Percentiles rank a stretch among this genome's conserved stretches.
These are phyloP conservation scores for Apodemia duryi DNA, from an alignment of 2,888 invertebrate genomes.

Conservation along the genomic window DNA sequence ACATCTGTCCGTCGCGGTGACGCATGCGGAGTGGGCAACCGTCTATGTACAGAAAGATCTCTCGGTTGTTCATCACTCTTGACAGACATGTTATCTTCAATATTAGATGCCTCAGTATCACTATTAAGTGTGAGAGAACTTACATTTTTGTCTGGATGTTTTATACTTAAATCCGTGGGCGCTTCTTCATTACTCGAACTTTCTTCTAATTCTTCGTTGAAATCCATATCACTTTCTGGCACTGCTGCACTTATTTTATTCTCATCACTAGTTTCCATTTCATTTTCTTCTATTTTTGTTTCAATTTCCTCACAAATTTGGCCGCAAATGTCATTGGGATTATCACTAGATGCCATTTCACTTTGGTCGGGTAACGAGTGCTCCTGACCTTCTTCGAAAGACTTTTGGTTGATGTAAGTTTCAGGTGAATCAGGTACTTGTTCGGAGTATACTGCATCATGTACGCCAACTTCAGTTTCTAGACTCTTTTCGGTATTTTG, in stretches of 20 bases:
- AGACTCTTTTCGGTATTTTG: constrained; percentile 53
- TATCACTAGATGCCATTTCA: constrained; percentile 42
- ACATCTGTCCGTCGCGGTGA: constrained; percentile 69
- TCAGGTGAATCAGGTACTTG: constrained; percentile 55
- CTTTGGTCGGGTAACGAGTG: constrained; percentile 47
- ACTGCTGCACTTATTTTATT: constrained; percentile 27
- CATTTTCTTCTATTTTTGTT: constrained; percentile 25
- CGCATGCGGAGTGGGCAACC: constrained; percentile 60
- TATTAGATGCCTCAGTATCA: constrained; percentile 45
- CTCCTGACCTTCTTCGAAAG: constrained; percentile 41
- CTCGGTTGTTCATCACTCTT: constrained; percentile 79
- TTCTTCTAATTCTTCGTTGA: constrained; percentile 38
- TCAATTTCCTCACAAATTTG: constrained; percentile 28
- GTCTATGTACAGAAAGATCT: constrained; percentile 80
- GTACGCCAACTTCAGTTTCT: constrained; percentile 41
- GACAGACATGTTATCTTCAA: constrained; percentile 57
- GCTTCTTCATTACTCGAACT: constrained; percentile 53
- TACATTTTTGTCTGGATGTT: constrained; percentile 50
- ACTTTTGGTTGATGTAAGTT: constrained; percentile 40
- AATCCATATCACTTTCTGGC: constrained; percentile 25
- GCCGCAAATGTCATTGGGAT: constrained; percentile 32
- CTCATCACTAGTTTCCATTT: constrained; percentile 30
- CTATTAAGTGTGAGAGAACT: constrained; percentile 39
- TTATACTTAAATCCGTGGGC: constrained; percentile 80
- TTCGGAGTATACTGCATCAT: constrained; percentile 50